A percentile compares a stretch with the other conserved stretches of the same genome.
Evolutionary conservation across 2,113 vertebrate species (phyloP).

Genomic region (Sterrhoptilus dennistouni): DNA sequence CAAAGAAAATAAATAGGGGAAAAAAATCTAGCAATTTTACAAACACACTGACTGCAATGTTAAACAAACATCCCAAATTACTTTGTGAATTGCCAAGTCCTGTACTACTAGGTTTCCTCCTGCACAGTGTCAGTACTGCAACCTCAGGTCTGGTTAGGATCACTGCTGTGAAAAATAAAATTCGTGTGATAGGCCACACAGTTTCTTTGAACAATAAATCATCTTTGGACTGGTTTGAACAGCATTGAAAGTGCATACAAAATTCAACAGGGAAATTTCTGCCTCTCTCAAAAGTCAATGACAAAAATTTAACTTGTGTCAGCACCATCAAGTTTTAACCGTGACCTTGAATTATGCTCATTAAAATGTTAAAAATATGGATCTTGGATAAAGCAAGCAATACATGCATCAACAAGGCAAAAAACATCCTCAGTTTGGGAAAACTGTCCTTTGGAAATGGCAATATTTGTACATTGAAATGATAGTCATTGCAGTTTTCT

Average conservation of each 20-base stretch:
- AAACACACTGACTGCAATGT: not conserved
- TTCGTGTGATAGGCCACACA: constrained; percentile 22
- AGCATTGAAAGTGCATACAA: not conserved
- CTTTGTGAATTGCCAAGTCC: not conserved
- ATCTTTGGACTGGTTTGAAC: not conserved
- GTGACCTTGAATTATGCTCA: rapidly evolving
- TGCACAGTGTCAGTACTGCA: constrained; percentile 24
- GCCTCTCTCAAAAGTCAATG: not conserved
- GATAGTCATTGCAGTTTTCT: not conserved
- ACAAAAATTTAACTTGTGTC: not conserved
- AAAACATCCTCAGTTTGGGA: not conserved
- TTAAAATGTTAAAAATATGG: not conserved
- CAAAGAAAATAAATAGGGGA: constrained; percentile 15
- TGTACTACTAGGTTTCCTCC: constrained; percentile 42
- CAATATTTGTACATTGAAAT: not conserved
- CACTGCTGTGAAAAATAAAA: constrained; percentile 34
- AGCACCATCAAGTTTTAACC: not conserved
- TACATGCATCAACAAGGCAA: not conserved
- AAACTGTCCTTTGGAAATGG: not conserved
- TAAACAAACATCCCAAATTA: constrained; percentile 36
- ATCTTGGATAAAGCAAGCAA: not conserved
- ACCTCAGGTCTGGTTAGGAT: constrained; percentile 51
- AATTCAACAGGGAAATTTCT: not conserved
- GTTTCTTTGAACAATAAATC: constrained; percentile 23
- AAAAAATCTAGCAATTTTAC: not conserved